Evolutionary conservation across 2,113 vertebrate genomes (phyloP), one percentile per base, ranked within the genome.

Genomic region (Lagopus muta): DNA sequence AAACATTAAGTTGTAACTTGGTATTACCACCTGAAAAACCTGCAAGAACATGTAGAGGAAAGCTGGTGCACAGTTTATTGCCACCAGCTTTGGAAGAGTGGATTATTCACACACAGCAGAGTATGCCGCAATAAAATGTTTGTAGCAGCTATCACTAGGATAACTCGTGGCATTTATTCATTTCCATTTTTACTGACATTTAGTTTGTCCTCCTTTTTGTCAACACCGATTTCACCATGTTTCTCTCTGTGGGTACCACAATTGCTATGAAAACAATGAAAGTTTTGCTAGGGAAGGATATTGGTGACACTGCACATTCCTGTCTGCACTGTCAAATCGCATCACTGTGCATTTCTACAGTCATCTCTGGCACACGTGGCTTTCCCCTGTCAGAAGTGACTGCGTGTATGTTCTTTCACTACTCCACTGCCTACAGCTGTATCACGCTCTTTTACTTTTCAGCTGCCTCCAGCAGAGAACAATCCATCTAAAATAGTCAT

Each of bases 381-480:
- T 77, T 66, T 69, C 22, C 34, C 58, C 60, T 62, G 48, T 13
- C 40, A 52, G 50, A 82, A 40, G 47, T n/a, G 57, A 61, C 20
- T 20, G 6, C 11, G 21, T 54, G 11, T 1, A 24, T 16, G 36
- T 77, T 9, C 24, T 88, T 86, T 45, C 28, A 66, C 76, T 88
- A 62, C 42, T 62, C 40, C 52, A 62, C 66, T 36, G 18, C 82
- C 72, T 75, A 57, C 10, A 71, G 75, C 69, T 88, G 36, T n/a
- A n/a, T 8, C 17, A 38, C 34, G 12, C 58, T 83, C 72, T 78
- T 30, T 50, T 12, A 82, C 84, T 88, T 92, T 69, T 57, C 91
- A 88, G 58, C 70, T 86, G 80, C 82, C 82, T 93, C 76, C 80
- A 90, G 90, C 65, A 90, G 70, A 21, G 48, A 93, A 76, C 80